A percentile compares a stretch with the other conserved stretches of the same genome.
These are phyloP conservation scores for Whitmania pigra DNA, from an alignment of 1,140 invertebrate species.

Conservation along the genomic window DNA sequence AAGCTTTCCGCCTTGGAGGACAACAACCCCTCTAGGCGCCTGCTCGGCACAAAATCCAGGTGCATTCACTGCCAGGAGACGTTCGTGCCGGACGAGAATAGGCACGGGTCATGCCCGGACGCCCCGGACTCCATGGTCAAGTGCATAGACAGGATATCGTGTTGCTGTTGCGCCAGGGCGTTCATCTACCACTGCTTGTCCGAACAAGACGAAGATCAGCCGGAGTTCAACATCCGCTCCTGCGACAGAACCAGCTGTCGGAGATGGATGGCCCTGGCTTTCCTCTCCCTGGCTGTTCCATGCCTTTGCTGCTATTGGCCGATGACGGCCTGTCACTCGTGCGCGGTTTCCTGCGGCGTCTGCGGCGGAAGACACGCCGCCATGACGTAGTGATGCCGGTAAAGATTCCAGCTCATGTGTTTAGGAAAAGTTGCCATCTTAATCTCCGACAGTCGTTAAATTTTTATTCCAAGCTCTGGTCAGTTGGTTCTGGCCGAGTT, in stretches of 20 bases:
- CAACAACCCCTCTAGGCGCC: constrained; percentile 17
- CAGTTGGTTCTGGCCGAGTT: no score
- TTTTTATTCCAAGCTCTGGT: no score
- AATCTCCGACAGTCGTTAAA: no score
- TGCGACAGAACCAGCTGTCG: constrained; percentile 31
- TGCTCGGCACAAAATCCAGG: constrained; percentile 30
- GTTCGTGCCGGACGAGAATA: constrained; percentile 60
- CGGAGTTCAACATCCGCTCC: constrained; percentile 31
- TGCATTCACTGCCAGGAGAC: constrained; percentile 46
- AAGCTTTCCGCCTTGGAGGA: background rate
- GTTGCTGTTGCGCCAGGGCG: constrained; percentile 63
- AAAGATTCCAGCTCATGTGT: no score
- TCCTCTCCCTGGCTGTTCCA: constrained; percentile 73
- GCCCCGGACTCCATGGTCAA: constrained; percentile 69
- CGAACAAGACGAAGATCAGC: constrained; percentile 51
- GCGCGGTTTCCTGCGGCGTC: constrained; percentile 60
- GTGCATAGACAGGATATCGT: constrained; percentile 67
- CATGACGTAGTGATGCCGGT: no score
- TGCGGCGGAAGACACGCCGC: constrained; percentile 69
- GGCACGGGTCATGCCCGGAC: constrained; percentile 68
- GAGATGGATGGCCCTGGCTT: constrained; percentile 64
- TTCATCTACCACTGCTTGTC: constrained; percentile 84
- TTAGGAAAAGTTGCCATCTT: no score
- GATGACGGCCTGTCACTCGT: constrained; percentile 66
- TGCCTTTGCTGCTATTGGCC: constrained; percentile 86